These are phyloP conservation scores for Chaitophorus viminalis DNA, from an alignment of 2,888 invertebrate genomes.

Conservation along the genomic window DNA sequence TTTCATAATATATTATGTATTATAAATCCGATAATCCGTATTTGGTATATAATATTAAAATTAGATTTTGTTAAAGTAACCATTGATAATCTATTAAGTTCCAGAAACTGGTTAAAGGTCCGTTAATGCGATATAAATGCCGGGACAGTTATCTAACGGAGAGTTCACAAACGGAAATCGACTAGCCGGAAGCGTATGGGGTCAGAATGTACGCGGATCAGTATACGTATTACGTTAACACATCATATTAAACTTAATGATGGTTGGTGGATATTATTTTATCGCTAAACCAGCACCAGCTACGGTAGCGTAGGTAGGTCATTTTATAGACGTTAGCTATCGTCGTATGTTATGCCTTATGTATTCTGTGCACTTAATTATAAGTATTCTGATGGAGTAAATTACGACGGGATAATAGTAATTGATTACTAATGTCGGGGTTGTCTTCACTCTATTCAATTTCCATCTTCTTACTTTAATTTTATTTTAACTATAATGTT, in stretches of 20 bases:
- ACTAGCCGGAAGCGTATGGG: not conserved
- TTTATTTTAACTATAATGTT: too few species aligned
- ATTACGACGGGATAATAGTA: not conserved
- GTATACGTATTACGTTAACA: too few species aligned
- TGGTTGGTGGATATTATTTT: slow-evolving; percentile 17
- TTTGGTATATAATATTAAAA: not conserved
- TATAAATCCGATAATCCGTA: not conserved
- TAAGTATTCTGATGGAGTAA: not conserved
- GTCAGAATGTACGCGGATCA: not conserved
- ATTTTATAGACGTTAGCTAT: not conserved
- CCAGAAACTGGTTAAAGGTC: not conserved
- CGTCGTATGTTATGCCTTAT: not conserved
- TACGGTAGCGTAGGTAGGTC: not conserved
- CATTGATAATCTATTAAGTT: not conserved
- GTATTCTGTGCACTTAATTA: not conserved
- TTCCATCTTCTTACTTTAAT: not conserved
- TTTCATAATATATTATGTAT: not conserved
- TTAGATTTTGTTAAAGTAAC: slow-evolving; percentile 3
- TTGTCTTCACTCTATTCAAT: not conserved
- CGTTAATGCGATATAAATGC: slow-evolving; percentile 24
- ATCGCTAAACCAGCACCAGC: not conserved
- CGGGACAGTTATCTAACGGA: not conserved
- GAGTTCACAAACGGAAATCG: not conserved
- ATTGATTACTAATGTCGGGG: not conserved
- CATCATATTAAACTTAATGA: slow-evolving; percentile 20